Conservation (phyloP, 2,113 vertebrate genomes). For the Mohoua ochrocephala region DNA sequence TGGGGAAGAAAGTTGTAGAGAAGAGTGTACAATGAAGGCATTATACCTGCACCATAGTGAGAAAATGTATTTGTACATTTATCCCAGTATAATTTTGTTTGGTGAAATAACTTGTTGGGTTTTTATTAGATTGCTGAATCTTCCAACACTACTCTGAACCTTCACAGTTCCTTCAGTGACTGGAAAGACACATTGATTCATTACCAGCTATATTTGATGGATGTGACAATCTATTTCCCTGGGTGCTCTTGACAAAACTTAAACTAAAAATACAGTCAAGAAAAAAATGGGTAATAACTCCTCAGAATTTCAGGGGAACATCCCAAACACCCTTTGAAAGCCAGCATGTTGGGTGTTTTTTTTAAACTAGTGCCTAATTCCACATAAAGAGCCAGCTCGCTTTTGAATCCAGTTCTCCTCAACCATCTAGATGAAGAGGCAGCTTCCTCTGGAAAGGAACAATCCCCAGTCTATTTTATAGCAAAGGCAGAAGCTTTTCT, state of each 20-base stretch:
- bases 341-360: background rate
- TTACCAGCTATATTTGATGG: background rate
- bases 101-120: background rate
- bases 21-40: background rate
- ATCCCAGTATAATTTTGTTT: background rate
- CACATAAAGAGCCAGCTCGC: background rate
- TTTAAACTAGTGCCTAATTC: background rate
- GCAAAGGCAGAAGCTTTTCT: slow-evolving; percentile 49
- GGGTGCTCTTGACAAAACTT: background rate
- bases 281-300: background rate
- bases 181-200: background rate
- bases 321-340: background rate
- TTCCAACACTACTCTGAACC: background rate
- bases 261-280: background rate
- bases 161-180: background rate
- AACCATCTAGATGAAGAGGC: background rate
- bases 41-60: background rate
- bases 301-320: background rate
- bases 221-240: background rate
- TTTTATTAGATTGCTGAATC: background rate
- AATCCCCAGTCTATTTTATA: slow-evolving; percentile 19
- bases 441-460: slow-evolving; percentile 20
- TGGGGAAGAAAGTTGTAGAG: background rate
- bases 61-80: background rate
- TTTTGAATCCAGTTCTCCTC: background rate